Evolutionary conservation across 2,113 vertebrate species (phyloP), one percentile per base, ranked within the genome.

Genomic region (Brienomyrus longianalis): DNA sequence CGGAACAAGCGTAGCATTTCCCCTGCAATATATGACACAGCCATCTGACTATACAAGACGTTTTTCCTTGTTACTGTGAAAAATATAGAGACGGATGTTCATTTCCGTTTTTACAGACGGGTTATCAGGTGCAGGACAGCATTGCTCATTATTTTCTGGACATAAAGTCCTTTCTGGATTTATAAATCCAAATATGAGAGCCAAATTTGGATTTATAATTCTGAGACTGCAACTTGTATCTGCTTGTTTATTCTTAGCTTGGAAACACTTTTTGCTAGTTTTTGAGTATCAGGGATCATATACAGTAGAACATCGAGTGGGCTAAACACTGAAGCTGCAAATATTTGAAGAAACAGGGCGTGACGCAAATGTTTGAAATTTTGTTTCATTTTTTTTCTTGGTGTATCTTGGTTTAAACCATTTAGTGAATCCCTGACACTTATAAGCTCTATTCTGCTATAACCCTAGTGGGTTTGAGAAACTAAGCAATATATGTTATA

Each of bases 51-150:
- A 80, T 43, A 80, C 74, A 80, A 87, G 51, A 87, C 31, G 51
- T 56, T 66, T 88, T 48, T n/a, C n/a, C 59, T 88, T 48, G 62
- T 66, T 70, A 88, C 43, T 88, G 87, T 88, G 59, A 70, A 88
- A 88, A 87, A 54, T 87, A 86, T 88, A 56, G 39, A 62, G 23
- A 45, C 56, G 5, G 52, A n/a, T 23, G 87, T 45, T 51, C 83
- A 86, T 86, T 86, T 86, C 83, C 83, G 83, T 86, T 86, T 86
- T 86, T 86, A 31, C 83, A 86, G 83, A 43, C 83, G 83, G 48
- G 48, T 86, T 86, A 86, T 86, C 48, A 51, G 48, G n/a, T 50
- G 83, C 48, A 86, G 23, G 45, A 51, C 83, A 51, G n/a, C 48
- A 86, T 86, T 86, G 50, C 19, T 86, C 83, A 50, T 51, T 86